Base-by-base conservation (phyloP, 2,797 vertebrate genomes). In the Luscinia megarhynchos region DNA sequence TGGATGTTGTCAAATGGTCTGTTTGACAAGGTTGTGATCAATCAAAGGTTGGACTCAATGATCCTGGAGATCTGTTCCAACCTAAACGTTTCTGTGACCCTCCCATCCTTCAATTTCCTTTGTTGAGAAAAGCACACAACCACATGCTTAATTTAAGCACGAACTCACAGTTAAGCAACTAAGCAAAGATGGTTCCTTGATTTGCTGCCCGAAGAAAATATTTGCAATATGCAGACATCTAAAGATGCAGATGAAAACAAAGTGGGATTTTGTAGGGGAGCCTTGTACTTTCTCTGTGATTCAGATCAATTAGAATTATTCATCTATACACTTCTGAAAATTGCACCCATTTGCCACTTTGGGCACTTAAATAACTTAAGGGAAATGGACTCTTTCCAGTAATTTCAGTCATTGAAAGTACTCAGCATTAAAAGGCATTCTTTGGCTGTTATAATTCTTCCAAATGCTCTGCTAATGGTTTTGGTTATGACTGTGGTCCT, bases 371-470 rank as follows among this genome's bases (percentile, higher is more conserved):
- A 87, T 89, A 85, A 87, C 89, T 92, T 84, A 72, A 84, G 55
- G 79, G 80, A 95, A 96, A 94, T 90, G 83, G 90, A 84, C 1
- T 0, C 66, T 84, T 96, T 94, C 87, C 87, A 93, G 85, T 94
- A 95, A 96, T 94, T 94, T 93, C 91, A 90, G 76, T 79, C 85
- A 82, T 19, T 66, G 85, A 96, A 66, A 91, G 69, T 95, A 91
- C 85, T 94, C 73, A 86, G 34, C 93, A 73, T 86, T 94, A 93
- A 94, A 93, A 92, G 43, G 26, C 12, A 3, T 93, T 72, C 66
- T 72, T 88, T 81, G n/a, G 63, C 59, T 81, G 59, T 85, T 94
- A 88, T 88, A 94, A 91, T 93, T 95, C 92, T 92, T 94, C 36
- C 43, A 92, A 91, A 95, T 2, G 10, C 16, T 78, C 80, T 84